Base-by-base conservation (phyloP, 2,888 invertebrate genomes). In the Cataglyphis livida region DNA sequence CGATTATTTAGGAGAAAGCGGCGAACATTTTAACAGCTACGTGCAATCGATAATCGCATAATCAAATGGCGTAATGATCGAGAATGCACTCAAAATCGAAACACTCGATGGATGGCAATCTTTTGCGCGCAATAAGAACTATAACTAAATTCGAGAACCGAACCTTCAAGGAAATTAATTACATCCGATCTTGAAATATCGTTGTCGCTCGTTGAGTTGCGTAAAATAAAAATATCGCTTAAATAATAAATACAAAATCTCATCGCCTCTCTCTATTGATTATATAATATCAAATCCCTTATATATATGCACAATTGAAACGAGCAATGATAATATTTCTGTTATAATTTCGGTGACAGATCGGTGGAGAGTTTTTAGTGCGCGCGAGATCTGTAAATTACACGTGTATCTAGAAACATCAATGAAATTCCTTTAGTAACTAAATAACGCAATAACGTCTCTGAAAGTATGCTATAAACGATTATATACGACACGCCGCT, bases 391-490 rank as follows among this genome's bases (percentile, higher is more conserved):
- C 81, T 88, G 85, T 89, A 83, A 88, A 88, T 88, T 86, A 83
- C 89, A 83, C 84, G 84, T 86, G 85, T 84, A 86, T 83, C 73
- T 89, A 85, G 83, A 78, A n/a, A 51, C 74, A 82, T 82, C 81
- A 83, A 83, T 81, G 54, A 71, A 84, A 84, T 83, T 82, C 85
- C 81, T 83, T 66, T 88, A 84, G 86, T 48, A 74, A 87, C 79
- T 86, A 88, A 89, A 88, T 90, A 83, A 88, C 76, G 89, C 86
- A 87, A 90, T 88, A 90, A 90, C 81, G 88, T 89, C 76, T 88
- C 85, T 89, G 90, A 88, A 90, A 90, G 88, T 90, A 88, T 88
- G 85, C 70, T 87, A 78, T 83, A 83, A 86, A 81, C 84, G 84
- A 85, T 88, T 83, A 35, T 88, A 83, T 78, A 78, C 59, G 70